A percentile compares a stretch with the other conserved stretches of the same genome.
phyloP scores from a whole-genome alignment of 2,797 vertebrate species.

The Arnoldichthys spilopterus region DNA sequence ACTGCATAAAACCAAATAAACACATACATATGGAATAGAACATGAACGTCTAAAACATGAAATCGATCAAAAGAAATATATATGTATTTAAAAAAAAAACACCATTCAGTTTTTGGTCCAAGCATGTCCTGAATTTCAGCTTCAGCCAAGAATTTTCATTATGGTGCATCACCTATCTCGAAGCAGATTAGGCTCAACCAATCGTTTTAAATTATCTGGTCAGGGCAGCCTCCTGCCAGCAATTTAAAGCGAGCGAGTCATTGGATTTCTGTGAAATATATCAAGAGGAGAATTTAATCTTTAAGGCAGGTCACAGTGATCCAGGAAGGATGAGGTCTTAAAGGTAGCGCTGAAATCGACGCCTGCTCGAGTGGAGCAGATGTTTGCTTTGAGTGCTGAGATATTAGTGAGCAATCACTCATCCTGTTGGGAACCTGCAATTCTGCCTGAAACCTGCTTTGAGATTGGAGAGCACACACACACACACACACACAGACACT shows the following conservation, averaged over 20 bases:
- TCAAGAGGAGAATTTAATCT: conserved; percentile 38
- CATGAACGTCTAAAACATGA: too few species aligned
- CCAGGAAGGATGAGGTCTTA: conserved; percentile 34
- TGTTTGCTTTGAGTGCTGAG: conserved; percentile 69
- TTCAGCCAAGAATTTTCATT: neutral
- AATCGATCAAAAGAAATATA: too few species aligned
- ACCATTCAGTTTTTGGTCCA: too few species aligned
- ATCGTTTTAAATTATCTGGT: neutral
- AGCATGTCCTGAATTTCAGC: neutral
- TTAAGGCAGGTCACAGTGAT: conserved; percentile 43
- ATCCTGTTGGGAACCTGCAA: conserved; percentile 76
- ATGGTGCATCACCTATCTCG: neutral
- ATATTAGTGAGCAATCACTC: conserved; percentile 70
- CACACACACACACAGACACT: conserved; percentile 16
- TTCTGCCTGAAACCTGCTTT: conserved; percentile 73
- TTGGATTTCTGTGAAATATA: neutral
- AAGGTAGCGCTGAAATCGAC: conserved; percentile 44
- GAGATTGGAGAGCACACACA: conserved; percentile 51
- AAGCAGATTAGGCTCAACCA: neutral
- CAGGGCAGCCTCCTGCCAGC: neutral
- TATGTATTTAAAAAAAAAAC: too few species aligned
- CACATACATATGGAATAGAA: too few species aligned
- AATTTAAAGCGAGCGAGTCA: neutral
- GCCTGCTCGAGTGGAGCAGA: conserved; percentile 46
- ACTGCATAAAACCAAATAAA: too few species aligned